Percentiles rank a stretch among this genome's conserved stretches.
phyloP scores from a whole-genome alignment of 2,113 vertebrate species.

The Oncorhynchus mykiss region DNA sequence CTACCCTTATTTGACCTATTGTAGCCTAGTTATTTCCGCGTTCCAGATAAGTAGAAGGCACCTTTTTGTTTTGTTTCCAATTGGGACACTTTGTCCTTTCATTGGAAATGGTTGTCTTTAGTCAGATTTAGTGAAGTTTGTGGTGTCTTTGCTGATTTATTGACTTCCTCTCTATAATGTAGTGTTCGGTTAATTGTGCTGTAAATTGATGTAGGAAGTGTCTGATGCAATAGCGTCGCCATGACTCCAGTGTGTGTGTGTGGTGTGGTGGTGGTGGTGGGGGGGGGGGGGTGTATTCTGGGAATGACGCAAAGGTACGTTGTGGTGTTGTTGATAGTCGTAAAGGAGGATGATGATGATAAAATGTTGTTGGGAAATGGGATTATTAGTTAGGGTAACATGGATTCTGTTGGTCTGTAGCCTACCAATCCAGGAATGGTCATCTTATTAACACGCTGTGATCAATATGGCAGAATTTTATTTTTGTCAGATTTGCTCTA shows the following conservation, averaged over 20 bases:
- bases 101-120: background rate
- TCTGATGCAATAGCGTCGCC: slow-evolving; percentile 51
- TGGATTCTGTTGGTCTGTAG: too few species aligned
- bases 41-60: background rate
- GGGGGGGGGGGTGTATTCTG: too few species aligned
- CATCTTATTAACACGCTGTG: background rate
- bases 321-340: too few species aligned
- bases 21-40: background rate
- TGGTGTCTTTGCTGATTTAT: background rate
- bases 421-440: too few species aligned
- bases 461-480: background rate
- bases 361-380: too few species aligned
- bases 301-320: background rate
- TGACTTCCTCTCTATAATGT: background rate
- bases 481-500: background rate
- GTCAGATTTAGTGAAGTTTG: background rate
- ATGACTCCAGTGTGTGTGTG: slow-evolving; percentile 36
- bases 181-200: background rate
- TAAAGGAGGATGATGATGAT: too few species aligned
- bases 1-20: background rate
- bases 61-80: background rate
- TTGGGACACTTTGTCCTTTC: background rate
- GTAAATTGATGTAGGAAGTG: background rate
- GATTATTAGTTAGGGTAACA: too few species aligned
- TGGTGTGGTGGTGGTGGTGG: too few species aligned